Evolutionary conservation across 2,113 vertebrate genomes (phyloP), one percentile per base, ranked within the genome.

Genomic region (Phodopus roborovskii): DNA sequence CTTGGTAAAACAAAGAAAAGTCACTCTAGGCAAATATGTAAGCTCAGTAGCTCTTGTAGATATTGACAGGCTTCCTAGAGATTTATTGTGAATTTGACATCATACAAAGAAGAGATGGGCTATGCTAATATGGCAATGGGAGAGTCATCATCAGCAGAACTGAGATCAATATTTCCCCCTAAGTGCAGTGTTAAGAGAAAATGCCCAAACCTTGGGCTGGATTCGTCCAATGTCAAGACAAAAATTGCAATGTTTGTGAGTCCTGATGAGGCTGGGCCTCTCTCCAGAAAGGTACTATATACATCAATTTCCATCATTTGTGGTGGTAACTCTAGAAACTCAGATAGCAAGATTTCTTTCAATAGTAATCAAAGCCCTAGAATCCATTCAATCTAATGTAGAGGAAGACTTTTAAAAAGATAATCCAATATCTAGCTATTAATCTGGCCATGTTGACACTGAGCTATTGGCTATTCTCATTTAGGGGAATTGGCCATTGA

Each of bases 221-320:
- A 71, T 93, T 97, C 96, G 42, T 88, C 42, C 26, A 53, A 77
- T 89, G 88, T 97, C 81, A 91, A 74, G 70, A 97, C 92, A 94
- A 96, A 90, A 11, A 88, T 96, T 95, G 64, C 84, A 78, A 60
- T 96, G 94, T 97, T 50, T 73, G 16, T 90, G 96, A 1, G 0
- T 96, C 66, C 81, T 95, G 75, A 95, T 58, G 86, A 78, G 64
- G 22, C n/a, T 83, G 88, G 78, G 92, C 90, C 88, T 4, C 91
- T 88, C 58, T 97, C 96, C 95, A 97, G 90, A 94, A 96, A 96
- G 62, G 97, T 90, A 82, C 60, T 73, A 24, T 16, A 68, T 92
- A 60, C 20, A 17, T 85, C 97, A 88, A 93, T 96, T 97, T 87
- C 96, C 88, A 85, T 95, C 84, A n/a, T 95, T 97, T 98, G 39